A percentile compares a stretch with the other conserved stretches of the same genome.
These are phyloP conservation scores for Xiphophorus hellerii DNA, from an alignment of 2,113 vertebrate genomes.

Conservation along the genomic window DNA sequence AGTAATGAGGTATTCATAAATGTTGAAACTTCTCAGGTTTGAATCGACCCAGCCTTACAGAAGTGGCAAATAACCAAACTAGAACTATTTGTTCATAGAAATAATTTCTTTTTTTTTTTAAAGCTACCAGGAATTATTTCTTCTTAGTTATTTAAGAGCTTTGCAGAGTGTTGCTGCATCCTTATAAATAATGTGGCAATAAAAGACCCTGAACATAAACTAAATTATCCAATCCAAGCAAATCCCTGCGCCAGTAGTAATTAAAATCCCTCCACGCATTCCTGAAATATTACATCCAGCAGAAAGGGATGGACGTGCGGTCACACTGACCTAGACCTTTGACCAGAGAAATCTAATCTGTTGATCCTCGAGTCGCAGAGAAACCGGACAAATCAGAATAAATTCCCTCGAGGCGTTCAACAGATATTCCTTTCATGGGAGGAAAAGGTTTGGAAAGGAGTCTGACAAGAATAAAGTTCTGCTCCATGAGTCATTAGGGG, in stretches of 20 bases:
- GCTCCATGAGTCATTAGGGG: neutral
- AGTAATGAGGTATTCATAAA: neutral
- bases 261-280: neutral
- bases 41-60: neutral
- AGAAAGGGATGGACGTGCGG: neutral
- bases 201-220: neutral
- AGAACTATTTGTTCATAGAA: too few relatives aligned
- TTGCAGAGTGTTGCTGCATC: neutral
- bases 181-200: neutral
- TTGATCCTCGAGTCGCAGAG: neutral
- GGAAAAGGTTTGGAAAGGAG: neutral
- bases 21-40: neutral
- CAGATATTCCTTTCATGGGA: neutral
- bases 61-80: too few relatives aligned
- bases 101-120: too few relatives aligned
- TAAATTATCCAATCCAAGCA: neutral
- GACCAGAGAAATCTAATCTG: slow-evolving; percentile 1
- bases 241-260: neutral
- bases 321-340: slow-evolving; percentile 3
- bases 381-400: neutral
- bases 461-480: neutral
- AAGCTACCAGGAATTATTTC: too few relatives aligned
- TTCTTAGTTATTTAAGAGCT: too few relatives aligned
- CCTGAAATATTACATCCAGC: neutral
- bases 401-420: neutral